Percentiles rank a stretch among this genome's conserved stretches.
Conservation (phyloP, 1,140 invertebrate species). For the Rhagoletis zephyria region DNA sequence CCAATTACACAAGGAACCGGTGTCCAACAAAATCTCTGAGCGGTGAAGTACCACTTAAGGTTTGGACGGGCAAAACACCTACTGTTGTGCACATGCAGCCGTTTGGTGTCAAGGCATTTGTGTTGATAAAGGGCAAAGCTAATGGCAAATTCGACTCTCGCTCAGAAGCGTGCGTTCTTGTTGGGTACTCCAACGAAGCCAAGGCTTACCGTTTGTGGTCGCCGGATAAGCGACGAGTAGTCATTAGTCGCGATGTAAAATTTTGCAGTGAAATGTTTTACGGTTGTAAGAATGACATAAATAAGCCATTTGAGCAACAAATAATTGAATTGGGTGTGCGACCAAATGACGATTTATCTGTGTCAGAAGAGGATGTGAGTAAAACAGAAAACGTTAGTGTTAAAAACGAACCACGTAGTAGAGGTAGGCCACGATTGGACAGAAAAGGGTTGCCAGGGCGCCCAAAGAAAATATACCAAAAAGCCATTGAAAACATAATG, state of each 20-base stretch:
- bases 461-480: not conserved
- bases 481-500: not conserved
- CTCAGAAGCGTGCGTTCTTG: conserved; percentile 40
- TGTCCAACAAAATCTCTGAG: too few species aligned
- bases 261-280: conserved; percentile 26
- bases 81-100: conserved; percentile 64
- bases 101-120: conserved; percentile 65
- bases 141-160: conserved; percentile 51
- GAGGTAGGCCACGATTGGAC: not conserved
- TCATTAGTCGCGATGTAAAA: conserved; percentile 59
- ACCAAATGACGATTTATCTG: not conserved
- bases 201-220: conserved; percentile 57
- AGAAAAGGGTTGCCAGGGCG: not conserved
- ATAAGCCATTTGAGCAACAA: not conserved
- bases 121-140: conserved; percentile 56
- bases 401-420: conserved; percentile 25
- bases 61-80: conserved; percentile 66
- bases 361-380: not conserved
- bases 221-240: conserved; percentile 60
- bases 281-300: not conserved
- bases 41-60: conserved; percentile 65
- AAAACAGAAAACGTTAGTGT: not conserved
- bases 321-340: not conserved
- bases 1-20: not conserved
- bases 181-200: conserved; percentile 50